Conservation (phyloP, 2,113 vertebrate genomes). For the Megaleporinus macrocephalus region DNA sequence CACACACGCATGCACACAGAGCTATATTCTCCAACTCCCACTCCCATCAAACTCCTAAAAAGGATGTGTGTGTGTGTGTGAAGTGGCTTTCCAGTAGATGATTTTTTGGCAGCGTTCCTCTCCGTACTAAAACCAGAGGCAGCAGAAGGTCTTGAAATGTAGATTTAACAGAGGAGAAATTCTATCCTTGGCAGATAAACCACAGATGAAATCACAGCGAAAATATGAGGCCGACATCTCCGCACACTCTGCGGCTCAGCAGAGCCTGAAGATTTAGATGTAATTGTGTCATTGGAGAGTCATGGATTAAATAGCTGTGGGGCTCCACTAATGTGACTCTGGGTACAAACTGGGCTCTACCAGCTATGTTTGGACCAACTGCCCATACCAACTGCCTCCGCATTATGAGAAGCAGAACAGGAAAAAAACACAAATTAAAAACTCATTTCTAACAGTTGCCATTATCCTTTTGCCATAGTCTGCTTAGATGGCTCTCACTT, state of each 20-base stretch:
- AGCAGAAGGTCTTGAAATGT: constrained; percentile 51
- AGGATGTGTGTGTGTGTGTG: constrained; percentile 20
- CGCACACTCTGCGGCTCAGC: constrained; percentile 8
- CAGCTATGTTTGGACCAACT: background rate
- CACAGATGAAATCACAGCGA: constrained; percentile 59
- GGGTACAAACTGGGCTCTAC: background rate
- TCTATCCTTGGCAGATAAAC: constrained; percentile 55
- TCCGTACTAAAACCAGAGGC: constrained; percentile 33
- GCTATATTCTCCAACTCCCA: background rate
- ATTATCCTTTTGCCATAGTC: background rate
- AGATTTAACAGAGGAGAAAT: constrained; percentile 54
- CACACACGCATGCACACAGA: no score
- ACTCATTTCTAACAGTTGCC: background rate
- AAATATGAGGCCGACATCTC: constrained; percentile 53
- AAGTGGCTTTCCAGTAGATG: background rate
- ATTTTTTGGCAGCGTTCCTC: constrained; percentile 38
- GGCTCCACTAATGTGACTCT: background rate
- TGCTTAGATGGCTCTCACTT: background rate
- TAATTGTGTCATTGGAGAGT: constrained; percentile 22
- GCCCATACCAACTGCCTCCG: background rate
- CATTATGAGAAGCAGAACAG: background rate
- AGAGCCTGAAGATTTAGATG: constrained; percentile 27
- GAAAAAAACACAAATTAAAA: background rate
- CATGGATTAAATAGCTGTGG: constrained; percentile 10
- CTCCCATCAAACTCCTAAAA: constrained; percentile 19